Percentiles rank a stretch among this genome's conserved stretches.
Conservation (phyloP, 2,797 vertebrate genomes). For the Gouania willdenowi region DNA sequence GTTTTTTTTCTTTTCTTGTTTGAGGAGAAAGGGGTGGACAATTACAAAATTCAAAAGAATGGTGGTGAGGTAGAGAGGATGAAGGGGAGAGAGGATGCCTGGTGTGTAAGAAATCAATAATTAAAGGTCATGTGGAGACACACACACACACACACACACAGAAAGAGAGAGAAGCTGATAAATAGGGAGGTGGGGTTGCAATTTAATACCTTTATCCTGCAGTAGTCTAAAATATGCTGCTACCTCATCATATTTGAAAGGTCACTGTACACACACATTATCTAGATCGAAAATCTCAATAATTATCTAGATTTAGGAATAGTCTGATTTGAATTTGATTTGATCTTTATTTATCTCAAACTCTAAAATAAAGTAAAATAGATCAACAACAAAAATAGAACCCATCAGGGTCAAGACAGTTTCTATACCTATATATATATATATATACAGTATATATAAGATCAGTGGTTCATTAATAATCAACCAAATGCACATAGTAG, state of each 20-base stretch:
- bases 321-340: too few relatives aligned
- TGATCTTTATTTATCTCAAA: too few relatives aligned
- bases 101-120: constrained; percentile 66
- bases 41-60: constrained; percentile 9
- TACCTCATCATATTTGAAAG: constrained; percentile 23
- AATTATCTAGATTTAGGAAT: too few relatives aligned
- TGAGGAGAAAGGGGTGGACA: neutral
- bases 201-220: constrained; percentile 34
- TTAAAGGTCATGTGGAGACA: constrained; percentile 52
- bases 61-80: constrained; percentile 4
- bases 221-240: constrained; percentile 32
- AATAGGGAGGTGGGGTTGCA: constrained; percentile 2
- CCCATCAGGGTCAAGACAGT: too few relatives aligned
- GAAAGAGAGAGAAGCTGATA: neutral
- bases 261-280: constrained; percentile 10
- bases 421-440: too few relatives aligned
- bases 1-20: too few relatives aligned
- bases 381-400: too few relatives aligned
- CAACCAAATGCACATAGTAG: too few relatives aligned
- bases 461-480: too few relatives aligned
- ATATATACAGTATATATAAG: too few relatives aligned
- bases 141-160: constrained; percentile 1
- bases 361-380: too few relatives aligned
- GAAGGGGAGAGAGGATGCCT: constrained; percentile 20
- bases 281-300: too few relatives aligned